Evolutionary conservation across 2,113 vertebrate species (phyloP).

Genomic region (Lophius piscatorius): DNA sequence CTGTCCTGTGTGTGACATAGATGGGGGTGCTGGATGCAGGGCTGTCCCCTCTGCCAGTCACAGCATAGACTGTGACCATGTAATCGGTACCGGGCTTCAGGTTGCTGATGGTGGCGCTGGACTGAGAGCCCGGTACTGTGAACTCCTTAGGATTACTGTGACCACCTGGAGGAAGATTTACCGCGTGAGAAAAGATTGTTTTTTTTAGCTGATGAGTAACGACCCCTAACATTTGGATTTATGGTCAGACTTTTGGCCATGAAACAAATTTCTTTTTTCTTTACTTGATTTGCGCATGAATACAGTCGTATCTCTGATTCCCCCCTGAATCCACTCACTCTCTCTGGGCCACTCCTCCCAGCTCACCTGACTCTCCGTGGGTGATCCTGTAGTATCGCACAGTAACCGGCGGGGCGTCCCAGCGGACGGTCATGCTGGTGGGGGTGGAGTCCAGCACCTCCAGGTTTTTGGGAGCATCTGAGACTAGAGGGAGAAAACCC

Average conservation of each 20-base stretch:
- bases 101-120: constrained; percentile 85
- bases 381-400: constrained; percentile 96
- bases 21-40: constrained; percentile 95
- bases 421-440: constrained; percentile 87
- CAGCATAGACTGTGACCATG: constrained; percentile 91
- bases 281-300: too few species aligned
- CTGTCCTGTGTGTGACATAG: constrained; percentile 89
- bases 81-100: constrained; percentile 91
- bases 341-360: not conserved
- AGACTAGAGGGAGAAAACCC: constrained; percentile 78
- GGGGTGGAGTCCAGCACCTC: constrained; percentile 86
- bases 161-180: constrained; percentile 77
- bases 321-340: too few species aligned
- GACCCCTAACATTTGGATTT: too few species aligned
- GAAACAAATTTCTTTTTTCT: too few species aligned
- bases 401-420: constrained; percentile 92
- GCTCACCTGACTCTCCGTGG: constrained; percentile 88
- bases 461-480: constrained; percentile 92
- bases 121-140: constrained; percentile 88
- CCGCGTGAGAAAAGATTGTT: not conserved
- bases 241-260: too few species aligned
- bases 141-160: constrained; percentile 88
- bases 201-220: too few species aligned
- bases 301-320: too few species aligned
- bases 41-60: constrained; percentile 96